A percentile compares a stretch with the other conserved stretches of the same genome.
phyloP scores from a whole-genome alignment of 2,113 vertebrate species.

The Zootoca vivipara region DNA sequence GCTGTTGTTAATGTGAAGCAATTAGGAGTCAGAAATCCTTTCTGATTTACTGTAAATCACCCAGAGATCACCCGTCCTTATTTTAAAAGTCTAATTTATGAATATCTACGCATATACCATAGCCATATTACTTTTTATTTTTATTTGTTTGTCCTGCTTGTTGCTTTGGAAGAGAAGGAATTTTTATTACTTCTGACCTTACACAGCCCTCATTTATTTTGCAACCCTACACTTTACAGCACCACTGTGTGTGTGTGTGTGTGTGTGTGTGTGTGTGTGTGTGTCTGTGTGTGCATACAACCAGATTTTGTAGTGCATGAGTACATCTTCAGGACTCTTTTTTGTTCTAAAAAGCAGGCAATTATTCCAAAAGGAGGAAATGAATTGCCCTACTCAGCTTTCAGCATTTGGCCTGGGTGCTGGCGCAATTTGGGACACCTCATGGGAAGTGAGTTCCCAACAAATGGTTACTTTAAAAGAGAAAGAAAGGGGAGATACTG shows the following conservation, averaged over 20 bases:
- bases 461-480: not conserved
- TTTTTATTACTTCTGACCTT: not conserved
- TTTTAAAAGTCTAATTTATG: not conserved
- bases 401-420: constrained; percentile 36
- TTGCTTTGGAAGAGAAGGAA: not conserved
- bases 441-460: constrained; percentile 43
- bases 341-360: not conserved
- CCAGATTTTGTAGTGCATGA: not conserved
- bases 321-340: not conserved
- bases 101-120: not conserved
- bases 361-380: constrained; percentile 42
- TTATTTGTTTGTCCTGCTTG: not conserved
- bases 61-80: no score
- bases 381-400: not conserved
- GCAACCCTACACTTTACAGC: not conserved
- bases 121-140: no score
- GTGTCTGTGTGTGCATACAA: not conserved
- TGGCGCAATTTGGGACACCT: constrained; percentile 21
- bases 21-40: no score
- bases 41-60: no score
- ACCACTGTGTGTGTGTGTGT: not conserved
- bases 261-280: no score
- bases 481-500: not conserved
- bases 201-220: not conserved
- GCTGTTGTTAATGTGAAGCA: no score